Evolutionary conservation across 2,888 invertebrate species (phyloP), one percentile per base, ranked within the genome.

Genomic region (Bellardia pandia): DNA sequence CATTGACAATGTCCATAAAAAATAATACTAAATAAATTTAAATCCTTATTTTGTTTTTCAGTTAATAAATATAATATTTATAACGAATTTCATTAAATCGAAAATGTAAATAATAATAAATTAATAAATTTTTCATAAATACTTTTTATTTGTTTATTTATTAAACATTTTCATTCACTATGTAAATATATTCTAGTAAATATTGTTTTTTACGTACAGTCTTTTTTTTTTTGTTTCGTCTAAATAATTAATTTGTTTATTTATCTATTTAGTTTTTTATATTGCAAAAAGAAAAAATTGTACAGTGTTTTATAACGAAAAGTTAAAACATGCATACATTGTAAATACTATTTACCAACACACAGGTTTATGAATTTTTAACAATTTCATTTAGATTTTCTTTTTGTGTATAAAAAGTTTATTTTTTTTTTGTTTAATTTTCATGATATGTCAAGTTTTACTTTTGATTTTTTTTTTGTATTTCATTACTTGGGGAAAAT

Each of bases 131-230:
- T 62, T 56, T 48, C 60, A 23, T 33, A 40, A 66, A 69, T 69
- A 60, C 60, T 74, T 53, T 23, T 33, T 62, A 40, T 42, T 71
- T 62, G 16, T 69, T 69, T 48, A 8, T 68, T 69, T 69, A 5
- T 51, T 60, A 51, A 45, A 68, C 69, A 69, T 69, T 37, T 79
- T 89, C 88, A 89, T 77, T 85, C 53, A 72, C 77, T 83, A 88
- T 86, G 86, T 87, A 88, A 82, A 88, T 88, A 89, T 81, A 62
- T 90, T 89, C 89, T 90, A 91, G 89, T 90, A 69, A 62, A 68
- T 42, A 60, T 76, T 37, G 45, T 56, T 16, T 62, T 80, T 51
- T 13, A 45, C 45, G 13, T 45, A 68, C 66, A 72, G 11, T 60
- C 11, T 45, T 11, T 30, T 80, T 72, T 78, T 76, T 74, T 23